phyloP scores from a whole-genome alignment of 2,113 vertebrate genomes.

The Pelobates fuscus region DNA sequence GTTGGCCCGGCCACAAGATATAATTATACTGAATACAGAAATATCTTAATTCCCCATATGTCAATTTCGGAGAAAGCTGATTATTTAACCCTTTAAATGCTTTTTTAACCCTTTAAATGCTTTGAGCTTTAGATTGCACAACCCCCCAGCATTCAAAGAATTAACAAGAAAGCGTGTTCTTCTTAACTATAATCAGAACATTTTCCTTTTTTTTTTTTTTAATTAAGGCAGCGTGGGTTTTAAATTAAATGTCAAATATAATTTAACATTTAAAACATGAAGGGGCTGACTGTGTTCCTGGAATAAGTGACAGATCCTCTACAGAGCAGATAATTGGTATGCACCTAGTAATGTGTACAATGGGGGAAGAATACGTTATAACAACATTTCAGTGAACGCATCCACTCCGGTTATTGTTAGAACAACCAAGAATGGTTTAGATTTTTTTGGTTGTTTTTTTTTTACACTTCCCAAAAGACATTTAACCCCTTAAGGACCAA shows the following conservation, averaged over 20 bases:
- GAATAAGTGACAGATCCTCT: slow-evolving; percentile 47
- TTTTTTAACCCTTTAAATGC: neutral
- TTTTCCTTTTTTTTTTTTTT: slow-evolving; percentile 39
- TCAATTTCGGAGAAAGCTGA: too few species aligned
- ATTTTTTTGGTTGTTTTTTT: too few species aligned
- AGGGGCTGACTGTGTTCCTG: slow-evolving; percentile 45
- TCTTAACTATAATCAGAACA: slow-evolving; percentile 40
- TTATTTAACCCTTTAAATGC: too few species aligned
- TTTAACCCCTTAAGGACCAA: too few species aligned
- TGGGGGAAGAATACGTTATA: slow-evolving; percentile 40
- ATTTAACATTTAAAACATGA: slow-evolving; percentile 52
- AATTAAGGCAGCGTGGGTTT: slow-evolving; percentile 48
- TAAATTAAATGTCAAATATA: slow-evolving; percentile 52
- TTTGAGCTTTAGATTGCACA: neutral
- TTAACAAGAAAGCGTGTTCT: slow-evolving; percentile 24
- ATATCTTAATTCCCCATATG: too few species aligned
- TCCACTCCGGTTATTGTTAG: slow-evolving; percentile 39
- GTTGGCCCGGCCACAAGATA: too few species aligned
- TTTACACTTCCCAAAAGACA: too few species aligned
- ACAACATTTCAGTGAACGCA: slow-evolving; percentile 31
- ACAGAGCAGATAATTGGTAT: slow-evolving; percentile 46
- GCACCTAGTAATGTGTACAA: slow-evolving; percentile 38
- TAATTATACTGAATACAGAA: too few species aligned
- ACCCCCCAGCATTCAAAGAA: neutral
- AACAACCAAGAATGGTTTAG: slow-evolving; percentile 5